Conservation (phyloP, 2,888 invertebrate genomes). For the Machimus atricapillus region DNA sequence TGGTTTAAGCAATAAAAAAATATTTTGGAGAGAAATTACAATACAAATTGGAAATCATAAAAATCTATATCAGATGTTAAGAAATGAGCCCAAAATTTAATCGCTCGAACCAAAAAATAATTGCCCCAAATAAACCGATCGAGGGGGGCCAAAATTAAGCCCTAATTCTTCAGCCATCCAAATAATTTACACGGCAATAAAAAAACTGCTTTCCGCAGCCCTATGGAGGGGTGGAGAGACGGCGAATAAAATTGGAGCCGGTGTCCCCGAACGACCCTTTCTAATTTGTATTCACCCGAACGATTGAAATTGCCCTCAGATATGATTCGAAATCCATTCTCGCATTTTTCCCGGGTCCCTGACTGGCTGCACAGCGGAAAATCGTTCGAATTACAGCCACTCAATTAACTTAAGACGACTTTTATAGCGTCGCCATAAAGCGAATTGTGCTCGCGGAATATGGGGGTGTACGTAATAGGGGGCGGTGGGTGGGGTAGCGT, state of each 20-base stretch:
- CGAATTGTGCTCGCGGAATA: neutral
- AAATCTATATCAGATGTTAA: neutral
- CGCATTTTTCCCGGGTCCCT: neutral
- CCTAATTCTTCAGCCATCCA: neutral
- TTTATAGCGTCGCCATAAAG: slow-evolving; percentile 44
- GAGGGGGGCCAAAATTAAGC: neutral
- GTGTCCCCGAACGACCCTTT: neutral
- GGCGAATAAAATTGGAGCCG: neutral
- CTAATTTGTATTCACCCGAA: slow-evolving; percentile 9
- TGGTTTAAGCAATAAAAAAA: neutral
- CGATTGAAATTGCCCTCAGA: slow-evolving; percentile 12
- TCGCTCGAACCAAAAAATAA: neutral
- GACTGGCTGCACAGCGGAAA: neutral
- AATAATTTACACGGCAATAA: neutral
- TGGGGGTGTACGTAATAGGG: neutral
- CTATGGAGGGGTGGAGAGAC: neutral
- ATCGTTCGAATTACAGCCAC: slow-evolving; percentile 42
- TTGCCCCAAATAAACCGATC: neutral
- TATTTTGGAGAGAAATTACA: neutral
- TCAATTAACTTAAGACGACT: slow-evolving; percentile 45
- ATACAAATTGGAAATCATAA: neutral
- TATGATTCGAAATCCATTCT: slow-evolving; percentile 4
- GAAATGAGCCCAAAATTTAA: neutral
- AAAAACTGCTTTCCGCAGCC: neutral
- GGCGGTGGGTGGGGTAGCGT: neutral